Evolutionary conservation across 1,140 invertebrate genomes (phyloP), one percentile per base, ranked within the genome.

Genomic region (Diorhabda elongata): DNA sequence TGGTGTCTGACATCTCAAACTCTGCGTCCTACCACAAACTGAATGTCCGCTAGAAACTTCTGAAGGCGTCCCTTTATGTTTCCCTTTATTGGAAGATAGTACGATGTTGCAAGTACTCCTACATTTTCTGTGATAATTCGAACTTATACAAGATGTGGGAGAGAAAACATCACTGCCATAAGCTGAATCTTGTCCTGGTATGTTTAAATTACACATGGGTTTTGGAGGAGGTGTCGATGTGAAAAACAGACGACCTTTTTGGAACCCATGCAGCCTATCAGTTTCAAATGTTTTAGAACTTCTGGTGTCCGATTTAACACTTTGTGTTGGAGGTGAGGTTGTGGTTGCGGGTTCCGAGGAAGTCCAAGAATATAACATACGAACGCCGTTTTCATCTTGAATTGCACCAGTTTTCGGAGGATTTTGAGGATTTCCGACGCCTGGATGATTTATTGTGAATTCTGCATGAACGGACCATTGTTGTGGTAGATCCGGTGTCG

Each of bases 81-180:
- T 52, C n/a, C 6, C 47, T 8, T 26, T 26, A 69, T 76, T 77
- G 7, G 85, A 80, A 0, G 86, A 84, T n/a, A 88, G 76, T 5
- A 88, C 83, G 56, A 91, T 91, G 74, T 85, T 91, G 74, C 87
- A 90, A 0, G 89, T 90, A 77, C 89, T 91, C 60, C 84, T 86
- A 69, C 88, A 90, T 65, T 80, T 80, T 42, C 73, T 78, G n/a
- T 83, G 82, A 0, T 79, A 78, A 6, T 80, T 64, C 67, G 77
- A 80, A 11, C 68, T 61, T 2, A 74, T 77, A n/a, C 79, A 80
- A 0, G 82, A 80, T 44, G 74, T 80, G 1, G 82, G 79, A 0
- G 81, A 81, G 8, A 82, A 69, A 58, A 82, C 76, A 66, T 84
- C 84, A 63, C 84, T 86, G 58, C 81, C 81, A 68, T 87, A 87